Evolutionary conservation across 2,113 vertebrate genomes (phyloP).

Genomic region (Ploceus nigricollis): DNA sequence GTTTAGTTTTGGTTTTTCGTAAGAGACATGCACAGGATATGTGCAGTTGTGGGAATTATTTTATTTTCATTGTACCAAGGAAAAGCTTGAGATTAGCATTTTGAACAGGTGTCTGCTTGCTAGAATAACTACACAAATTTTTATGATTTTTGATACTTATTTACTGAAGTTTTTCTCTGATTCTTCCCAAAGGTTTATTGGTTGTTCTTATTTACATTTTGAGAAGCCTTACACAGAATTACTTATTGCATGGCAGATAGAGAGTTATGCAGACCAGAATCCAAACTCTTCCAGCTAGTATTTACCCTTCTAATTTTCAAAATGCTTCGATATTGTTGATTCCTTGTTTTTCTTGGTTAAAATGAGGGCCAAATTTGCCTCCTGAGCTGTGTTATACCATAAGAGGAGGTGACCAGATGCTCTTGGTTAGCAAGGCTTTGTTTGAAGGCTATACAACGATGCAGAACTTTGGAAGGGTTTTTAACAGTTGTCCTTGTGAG

Average conservation of each 20-base stretch:
- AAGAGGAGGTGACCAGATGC: accelerated
- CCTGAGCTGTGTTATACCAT: neutral
- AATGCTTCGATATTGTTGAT: neutral
- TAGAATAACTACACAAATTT: neutral
- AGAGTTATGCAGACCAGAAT: neutral
- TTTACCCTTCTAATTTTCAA: neutral
- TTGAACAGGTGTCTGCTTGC: neutral
- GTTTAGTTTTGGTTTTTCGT: neutral
- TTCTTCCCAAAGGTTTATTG: neutral
- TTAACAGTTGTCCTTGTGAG: neutral
- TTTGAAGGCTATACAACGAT: neutral
- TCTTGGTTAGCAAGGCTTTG: neutral
- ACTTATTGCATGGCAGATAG: neutral
- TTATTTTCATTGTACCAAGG: neutral
- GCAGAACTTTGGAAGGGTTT: neutral
- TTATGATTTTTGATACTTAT: neutral
- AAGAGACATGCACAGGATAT: accelerated
- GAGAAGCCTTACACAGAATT: neutral
- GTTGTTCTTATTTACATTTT: neutral
- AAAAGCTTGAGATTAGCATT: neutral
- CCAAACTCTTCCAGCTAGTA: neutral
- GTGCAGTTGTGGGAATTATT: neutral
- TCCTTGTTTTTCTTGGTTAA: neutral
- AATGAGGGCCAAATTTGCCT: neutral
- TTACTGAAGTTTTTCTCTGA: neutral